Percentiles rank a stretch among this genome's conserved stretches.
Conservation (phyloP, 2,113 vertebrate species). For the Gambusia affinis region DNA sequence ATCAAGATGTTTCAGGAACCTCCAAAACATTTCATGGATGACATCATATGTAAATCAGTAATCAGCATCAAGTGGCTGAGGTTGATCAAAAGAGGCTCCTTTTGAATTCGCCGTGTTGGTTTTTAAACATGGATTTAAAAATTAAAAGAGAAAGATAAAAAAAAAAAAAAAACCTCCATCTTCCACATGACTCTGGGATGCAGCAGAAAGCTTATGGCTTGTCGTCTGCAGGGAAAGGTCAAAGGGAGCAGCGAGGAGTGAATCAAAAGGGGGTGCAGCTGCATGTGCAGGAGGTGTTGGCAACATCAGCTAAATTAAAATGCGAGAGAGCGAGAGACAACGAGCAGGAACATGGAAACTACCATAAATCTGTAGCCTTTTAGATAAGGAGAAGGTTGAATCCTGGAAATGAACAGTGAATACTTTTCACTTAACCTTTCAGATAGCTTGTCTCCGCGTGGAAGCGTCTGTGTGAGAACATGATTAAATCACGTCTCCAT, state of each 20-base stretch:
- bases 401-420: constrained; percentile 28
- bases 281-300: background rate
- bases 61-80: background rate
- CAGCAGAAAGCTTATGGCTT: constrained; percentile 9
- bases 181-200: background rate
- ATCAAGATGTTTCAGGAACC: background rate
- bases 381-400: constrained; percentile 41
- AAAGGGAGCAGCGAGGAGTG: constrained; percentile 4
- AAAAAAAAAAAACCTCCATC: background rate
- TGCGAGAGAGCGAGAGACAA: constrained; percentile 1
- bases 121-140: background rate
- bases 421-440: constrained; percentile 42
- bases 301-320: constrained; percentile 45
- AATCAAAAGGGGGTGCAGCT: background rate
- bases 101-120: background rate
- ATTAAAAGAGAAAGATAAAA: background rate
- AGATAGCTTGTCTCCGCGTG: constrained; percentile 42
- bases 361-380: constrained; percentile 50
- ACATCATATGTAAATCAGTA: background rate
- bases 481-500: constrained; percentile 20
- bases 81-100: background rate
- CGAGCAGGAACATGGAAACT: constrained; percentile 1
- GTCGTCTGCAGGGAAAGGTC: constrained; percentile 36
- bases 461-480: constrained; percentile 19
- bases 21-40: background rate